phyloP scores from a whole-genome alignment of 1,140 invertebrate species.

The Drosophila insularis region DNA sequence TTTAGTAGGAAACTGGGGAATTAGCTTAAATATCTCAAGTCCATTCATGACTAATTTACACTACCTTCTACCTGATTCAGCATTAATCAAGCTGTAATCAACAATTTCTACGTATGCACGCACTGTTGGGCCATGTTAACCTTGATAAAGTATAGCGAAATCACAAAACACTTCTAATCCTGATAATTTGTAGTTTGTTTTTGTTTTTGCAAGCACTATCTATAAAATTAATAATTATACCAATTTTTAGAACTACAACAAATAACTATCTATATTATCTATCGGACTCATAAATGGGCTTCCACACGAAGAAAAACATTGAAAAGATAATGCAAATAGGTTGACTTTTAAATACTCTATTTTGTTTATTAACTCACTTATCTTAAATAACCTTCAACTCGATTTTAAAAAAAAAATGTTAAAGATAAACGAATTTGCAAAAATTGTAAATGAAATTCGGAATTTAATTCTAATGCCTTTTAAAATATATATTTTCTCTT shows the following conservation, averaged over 20 bases:
- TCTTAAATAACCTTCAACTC: too few relatives aligned
- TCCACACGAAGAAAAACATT: neutral
- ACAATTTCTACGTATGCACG: neutral
- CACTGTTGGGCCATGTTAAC: neutral
- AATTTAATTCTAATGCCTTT: too few relatives aligned
- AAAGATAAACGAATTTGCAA: too few relatives aligned
- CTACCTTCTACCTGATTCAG: neutral
- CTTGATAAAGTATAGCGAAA: constrained; percentile 14
- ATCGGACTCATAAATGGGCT: neutral
- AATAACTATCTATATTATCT: constrained; percentile 8
- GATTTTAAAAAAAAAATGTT: too few relatives aligned
- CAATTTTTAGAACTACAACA: neutral
- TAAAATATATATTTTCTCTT: too few relatives aligned
- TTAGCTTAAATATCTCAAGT: neutral
- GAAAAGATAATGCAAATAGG: neutral
- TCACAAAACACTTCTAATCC: neutral
- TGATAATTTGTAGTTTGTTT: constrained; percentile 4
- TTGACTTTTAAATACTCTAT: neutral
- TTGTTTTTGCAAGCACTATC: neutral
- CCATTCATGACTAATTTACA: constrained; percentile 14
- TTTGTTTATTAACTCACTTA: too few relatives aligned
- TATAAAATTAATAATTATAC: neutral
- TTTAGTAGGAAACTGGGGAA: neutral
- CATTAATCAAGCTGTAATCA: neutral
- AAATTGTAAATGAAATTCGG: too few relatives aligned